phyloP scores from a whole-genome alignment of 1,140 invertebrate genomes.

The Archivesica marissinica region DNA sequence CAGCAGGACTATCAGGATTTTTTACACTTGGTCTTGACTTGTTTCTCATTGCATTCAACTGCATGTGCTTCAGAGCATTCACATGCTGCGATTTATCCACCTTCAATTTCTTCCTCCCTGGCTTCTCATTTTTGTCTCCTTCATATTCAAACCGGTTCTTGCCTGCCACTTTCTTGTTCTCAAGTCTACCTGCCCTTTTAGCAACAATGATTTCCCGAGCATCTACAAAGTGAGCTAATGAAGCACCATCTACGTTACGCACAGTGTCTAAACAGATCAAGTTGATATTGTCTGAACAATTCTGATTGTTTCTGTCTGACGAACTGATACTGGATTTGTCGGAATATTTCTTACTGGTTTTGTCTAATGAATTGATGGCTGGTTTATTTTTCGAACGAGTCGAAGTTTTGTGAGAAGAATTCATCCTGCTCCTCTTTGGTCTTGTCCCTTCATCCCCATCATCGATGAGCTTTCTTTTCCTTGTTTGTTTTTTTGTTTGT shows the following conservation, averaged over 20 bases:
- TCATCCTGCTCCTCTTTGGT: not conserved
- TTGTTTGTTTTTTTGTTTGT: not conserved
- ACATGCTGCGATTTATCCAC: not conserved
- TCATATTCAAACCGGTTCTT: not conserved
- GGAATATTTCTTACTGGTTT: no score
- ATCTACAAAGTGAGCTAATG: not conserved
- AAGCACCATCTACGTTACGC: not conserved
- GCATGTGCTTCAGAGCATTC: not conserved
- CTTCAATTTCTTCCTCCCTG: not conserved
- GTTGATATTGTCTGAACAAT: no score
- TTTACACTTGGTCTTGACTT: not conserved
- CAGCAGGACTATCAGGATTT: not conserved
- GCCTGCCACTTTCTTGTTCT: not conserved
- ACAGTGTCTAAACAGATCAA: no score
- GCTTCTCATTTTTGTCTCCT: not conserved
- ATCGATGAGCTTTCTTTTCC: not conserved
- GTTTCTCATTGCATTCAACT: not conserved
- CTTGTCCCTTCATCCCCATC: not conserved
- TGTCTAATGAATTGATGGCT: no score
- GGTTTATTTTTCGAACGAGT: no score
- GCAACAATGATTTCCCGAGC: conserved; percentile 18
- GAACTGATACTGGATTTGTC: no score
- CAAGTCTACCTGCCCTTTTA: not conserved
- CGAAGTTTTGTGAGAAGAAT: not conserved
- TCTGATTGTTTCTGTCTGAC: no score